These are phyloP conservation scores for Acomys russatus DNA, from an alignment of 2,797 vertebrate genomes.

Conservation along the genomic window DNA sequence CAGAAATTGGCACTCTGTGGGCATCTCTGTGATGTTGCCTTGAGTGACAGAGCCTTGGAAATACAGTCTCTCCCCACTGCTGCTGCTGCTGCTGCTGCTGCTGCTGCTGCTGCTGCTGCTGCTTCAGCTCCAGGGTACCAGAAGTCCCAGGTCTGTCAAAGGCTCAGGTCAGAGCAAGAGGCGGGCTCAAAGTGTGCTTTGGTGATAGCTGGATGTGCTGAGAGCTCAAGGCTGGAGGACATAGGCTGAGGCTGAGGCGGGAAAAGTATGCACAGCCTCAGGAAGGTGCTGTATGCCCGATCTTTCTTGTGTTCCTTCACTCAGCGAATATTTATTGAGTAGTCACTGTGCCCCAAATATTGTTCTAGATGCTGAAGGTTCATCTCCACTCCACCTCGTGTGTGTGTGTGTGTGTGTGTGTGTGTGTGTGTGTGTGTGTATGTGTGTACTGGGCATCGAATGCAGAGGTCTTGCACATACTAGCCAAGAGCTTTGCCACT, in stretches of 20 bases:
- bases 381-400: too few species aligned
- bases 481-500: neutral
- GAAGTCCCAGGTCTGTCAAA: neutral
- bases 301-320: neutral
- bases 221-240: neutral
- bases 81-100: neutral
- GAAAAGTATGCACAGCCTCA: neutral
- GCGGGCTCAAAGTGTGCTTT: neutral
- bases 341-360: neutral
- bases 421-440: neutral
- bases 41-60: conserved; percentile 52
- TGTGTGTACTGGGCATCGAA: neutral
- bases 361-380: neutral
- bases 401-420: neutral
- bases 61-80: neutral
- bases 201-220: neutral
- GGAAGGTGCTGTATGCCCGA: neutral
- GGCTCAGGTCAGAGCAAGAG: neutral
- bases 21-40: neutral
- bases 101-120: neutral
- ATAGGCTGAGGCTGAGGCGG: neutral
- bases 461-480: neutral
- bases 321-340: neutral
- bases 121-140: neutral
- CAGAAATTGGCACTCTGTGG: neutral